Evolutionary conservation across 2,888 invertebrate genomes (phyloP).

Genomic region (Lamellibrachia columna): DNA sequence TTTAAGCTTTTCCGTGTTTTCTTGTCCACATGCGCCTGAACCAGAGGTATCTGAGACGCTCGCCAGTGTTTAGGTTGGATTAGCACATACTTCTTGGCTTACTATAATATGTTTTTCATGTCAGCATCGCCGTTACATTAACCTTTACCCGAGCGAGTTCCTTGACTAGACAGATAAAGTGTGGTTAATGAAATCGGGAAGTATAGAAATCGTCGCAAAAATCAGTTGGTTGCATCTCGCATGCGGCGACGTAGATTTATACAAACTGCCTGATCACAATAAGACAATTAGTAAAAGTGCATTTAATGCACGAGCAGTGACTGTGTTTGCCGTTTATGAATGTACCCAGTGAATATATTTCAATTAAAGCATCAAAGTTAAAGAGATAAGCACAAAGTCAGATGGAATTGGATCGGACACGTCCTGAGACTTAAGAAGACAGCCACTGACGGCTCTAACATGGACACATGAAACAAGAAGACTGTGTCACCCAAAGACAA

Average conservation of each 20-base stretch:
- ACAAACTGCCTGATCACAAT: background rate
- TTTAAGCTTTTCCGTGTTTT: background rate
- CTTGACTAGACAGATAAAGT: background rate
- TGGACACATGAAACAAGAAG: too few species aligned
- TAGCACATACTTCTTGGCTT: background rate
- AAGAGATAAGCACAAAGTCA: too few species aligned
- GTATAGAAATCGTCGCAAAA: background rate
- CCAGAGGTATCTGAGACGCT: background rate
- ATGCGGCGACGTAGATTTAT: background rate
- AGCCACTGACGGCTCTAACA: too few species aligned
- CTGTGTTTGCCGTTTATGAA: too few species aligned
- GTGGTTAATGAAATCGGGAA: background rate
- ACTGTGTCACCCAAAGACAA: too few species aligned
- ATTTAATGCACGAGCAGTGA: too few species aligned
- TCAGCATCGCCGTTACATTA: background rate
- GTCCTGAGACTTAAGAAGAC: too few species aligned
- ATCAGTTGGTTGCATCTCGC: background rate
- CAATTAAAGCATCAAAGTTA: too few species aligned
- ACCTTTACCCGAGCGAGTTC: background rate
- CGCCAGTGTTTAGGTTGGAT: background rate
- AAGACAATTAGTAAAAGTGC: background rate
- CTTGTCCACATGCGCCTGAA: background rate
- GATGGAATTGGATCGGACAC: too few species aligned
- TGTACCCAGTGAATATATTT: too few species aligned
- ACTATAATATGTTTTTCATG: background rate